phyloP scores from a whole-genome alignment of 2,113 vertebrate genomes.

The Heteronetta atricapilla region DNA sequence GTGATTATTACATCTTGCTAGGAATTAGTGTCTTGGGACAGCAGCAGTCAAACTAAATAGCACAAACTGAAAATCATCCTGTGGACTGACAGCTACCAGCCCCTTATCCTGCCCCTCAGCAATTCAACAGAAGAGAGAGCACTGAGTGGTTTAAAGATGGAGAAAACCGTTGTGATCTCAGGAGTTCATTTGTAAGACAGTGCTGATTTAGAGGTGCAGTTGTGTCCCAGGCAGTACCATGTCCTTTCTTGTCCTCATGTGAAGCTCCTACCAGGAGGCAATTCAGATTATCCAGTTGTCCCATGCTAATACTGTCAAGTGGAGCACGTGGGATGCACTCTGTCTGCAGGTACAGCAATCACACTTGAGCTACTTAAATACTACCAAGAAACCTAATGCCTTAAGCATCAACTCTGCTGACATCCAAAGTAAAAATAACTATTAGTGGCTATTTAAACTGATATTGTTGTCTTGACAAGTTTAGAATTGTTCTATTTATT shows the following conservation, averaged over 20 bases:
- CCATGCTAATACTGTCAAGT: neutral
- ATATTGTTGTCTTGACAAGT: neutral
- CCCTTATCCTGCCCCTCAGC: neutral
- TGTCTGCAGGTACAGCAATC: neutral
- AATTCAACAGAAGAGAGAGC: neutral
- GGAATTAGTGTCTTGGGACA: neutral
- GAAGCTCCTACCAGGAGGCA: neutral
- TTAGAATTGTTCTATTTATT: neutral
- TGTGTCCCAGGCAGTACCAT: neutral
- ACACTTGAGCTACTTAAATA: neutral
- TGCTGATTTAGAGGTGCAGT: neutral
- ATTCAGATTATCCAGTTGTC: neutral
- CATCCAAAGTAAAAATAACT: neutral
- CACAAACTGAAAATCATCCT: neutral
- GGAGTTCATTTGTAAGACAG: neutral
- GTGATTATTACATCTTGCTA: neutral
- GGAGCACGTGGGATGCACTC: neutral
- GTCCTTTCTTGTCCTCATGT: neutral
- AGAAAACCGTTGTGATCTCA: neutral
- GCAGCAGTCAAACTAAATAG: neutral
- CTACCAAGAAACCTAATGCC: neutral
- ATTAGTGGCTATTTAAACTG: neutral
- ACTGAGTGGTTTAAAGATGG: neutral
- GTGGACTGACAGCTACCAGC: neutral
- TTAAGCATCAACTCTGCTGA: neutral